Evolutionary conservation across 2,888 invertebrate species (phyloP).

Genomic region (Toxonevra muliebris): DNA sequence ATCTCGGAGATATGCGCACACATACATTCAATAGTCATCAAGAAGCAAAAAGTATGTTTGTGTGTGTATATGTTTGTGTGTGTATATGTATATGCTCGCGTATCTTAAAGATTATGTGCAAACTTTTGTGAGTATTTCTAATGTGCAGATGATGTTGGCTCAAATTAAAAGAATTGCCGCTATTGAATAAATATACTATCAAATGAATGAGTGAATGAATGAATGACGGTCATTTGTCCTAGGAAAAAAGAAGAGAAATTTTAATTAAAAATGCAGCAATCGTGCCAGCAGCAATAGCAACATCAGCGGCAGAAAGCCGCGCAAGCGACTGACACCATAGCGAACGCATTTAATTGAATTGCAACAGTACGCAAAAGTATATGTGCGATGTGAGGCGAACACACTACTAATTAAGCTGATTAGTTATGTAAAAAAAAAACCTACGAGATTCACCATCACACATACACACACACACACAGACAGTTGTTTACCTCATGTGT

Average conservation of each 20-base stretch:
- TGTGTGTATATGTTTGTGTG: too few species aligned
- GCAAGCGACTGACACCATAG: not conserved
- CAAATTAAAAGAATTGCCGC: too few species aligned
- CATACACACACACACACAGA: not conserved
- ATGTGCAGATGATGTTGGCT: too few species aligned
- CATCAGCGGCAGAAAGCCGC: not conserved
- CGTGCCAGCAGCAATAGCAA: too few species aligned
- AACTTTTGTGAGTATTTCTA: too few species aligned
- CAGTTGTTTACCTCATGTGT: conserved; percentile 7
- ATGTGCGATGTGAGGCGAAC: not conserved
- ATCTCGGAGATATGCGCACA: too few species aligned
- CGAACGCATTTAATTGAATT: not conserved
- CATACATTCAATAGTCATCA: too few species aligned
- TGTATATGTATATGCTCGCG: too few species aligned
- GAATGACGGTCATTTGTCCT: conserved; percentile 3
- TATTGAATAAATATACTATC: not conserved
- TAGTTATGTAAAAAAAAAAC: too few species aligned
- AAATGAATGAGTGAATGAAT: not conserved
- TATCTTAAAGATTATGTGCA: too few species aligned
- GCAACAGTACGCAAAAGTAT: not conserved
- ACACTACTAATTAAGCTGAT: not conserved
- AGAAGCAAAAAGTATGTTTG: too few species aligned
- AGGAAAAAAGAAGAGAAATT: not conserved
- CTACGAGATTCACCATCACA: not conserved
- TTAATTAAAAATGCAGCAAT: conserved; percentile 9